Percentiles rank a stretch among this genome's conserved stretches.
Evolutionary conservation across 2,113 vertebrate species (phyloP).

Genomic region (Holacanthus passer): DNA sequence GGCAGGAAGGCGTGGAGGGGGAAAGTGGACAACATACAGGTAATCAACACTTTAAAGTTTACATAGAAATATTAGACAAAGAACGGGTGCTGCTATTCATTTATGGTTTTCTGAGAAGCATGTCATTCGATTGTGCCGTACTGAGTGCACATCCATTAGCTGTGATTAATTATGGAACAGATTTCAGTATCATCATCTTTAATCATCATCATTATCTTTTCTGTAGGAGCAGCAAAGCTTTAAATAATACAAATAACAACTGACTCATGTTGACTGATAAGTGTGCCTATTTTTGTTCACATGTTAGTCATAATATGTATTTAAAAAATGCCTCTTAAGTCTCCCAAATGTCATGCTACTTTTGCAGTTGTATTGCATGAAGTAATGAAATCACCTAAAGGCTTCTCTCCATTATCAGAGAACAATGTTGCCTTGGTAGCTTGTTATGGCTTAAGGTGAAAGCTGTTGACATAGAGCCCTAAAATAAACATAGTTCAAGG

Average conservation of each 20-base stretch:
- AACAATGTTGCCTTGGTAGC: constrained; percentile 31
- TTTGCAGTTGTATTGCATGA: background rate
- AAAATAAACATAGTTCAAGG: constrained; percentile 3
- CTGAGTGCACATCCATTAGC: background rate
- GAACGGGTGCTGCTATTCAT: too few relatives aligned
- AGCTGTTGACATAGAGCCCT: constrained; percentile 1
- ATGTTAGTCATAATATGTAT: background rate
- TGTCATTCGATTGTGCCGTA: background rate
- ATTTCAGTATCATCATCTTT: background rate
- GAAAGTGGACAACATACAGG: background rate
- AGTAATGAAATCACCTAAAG: constrained; percentile 12
- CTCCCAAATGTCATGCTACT: background rate
- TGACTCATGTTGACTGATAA: background rate
- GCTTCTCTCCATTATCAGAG: constrained; percentile 6
- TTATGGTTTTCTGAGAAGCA: background rate
- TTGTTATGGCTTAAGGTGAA: constrained; percentile 4
- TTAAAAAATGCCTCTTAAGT: background rate
- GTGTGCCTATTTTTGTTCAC: background rate
- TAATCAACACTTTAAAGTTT: background rate
- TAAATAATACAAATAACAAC: background rate
- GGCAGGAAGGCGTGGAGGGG: too few relatives aligned
- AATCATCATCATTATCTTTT: background rate
- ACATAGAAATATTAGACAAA: too few relatives aligned
- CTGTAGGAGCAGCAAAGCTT: background rate
- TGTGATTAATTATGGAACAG: background rate